Evolutionary conservation across 1,140 invertebrate species (phyloP).

Genomic region (Helicoverpa armigera): DNA sequence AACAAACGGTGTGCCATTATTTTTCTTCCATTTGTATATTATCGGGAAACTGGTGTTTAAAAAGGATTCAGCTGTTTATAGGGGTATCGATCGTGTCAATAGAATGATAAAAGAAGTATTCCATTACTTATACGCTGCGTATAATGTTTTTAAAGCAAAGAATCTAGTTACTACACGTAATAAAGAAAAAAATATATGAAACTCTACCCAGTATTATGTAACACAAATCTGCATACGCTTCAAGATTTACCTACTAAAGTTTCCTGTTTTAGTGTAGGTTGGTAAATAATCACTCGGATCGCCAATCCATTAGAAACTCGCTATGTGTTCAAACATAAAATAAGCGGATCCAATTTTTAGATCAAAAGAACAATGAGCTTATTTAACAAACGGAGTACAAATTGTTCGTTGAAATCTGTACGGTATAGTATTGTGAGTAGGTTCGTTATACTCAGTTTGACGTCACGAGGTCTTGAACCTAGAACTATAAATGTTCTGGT

Average conservation of each 20-base stretch:
- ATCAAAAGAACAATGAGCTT: conserved; percentile 2
- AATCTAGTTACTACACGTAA: too few relatives aligned
- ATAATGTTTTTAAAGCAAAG: too few relatives aligned
- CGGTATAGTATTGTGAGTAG: neutral
- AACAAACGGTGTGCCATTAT: conserved; percentile 22
- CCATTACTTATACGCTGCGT: too few relatives aligned
- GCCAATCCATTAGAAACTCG: neutral
- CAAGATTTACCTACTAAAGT: neutral
- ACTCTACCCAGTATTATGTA: too few relatives aligned
- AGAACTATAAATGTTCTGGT: conserved; percentile 38
- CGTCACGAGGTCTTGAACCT: conserved; percentile 47
- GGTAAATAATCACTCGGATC: neutral
- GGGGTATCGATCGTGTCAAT: neutral
- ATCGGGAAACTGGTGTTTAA: conserved; percentile 13
- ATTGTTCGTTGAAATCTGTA: neutral
- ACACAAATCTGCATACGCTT: neutral
- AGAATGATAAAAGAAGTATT: neutral
- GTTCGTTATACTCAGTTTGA: conserved; percentile 21
- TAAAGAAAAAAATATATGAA: too few relatives aligned
- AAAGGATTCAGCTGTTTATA: neutral
- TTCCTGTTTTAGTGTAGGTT: neutral
- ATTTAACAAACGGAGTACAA: neutral
- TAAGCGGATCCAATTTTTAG: neutral
- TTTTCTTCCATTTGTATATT: conserved; percentile 7
- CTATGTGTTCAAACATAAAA: neutral